Evolutionary conservation across 2,797 vertebrate genomes (phyloP).

Genomic region (Falco berigora): DNA sequence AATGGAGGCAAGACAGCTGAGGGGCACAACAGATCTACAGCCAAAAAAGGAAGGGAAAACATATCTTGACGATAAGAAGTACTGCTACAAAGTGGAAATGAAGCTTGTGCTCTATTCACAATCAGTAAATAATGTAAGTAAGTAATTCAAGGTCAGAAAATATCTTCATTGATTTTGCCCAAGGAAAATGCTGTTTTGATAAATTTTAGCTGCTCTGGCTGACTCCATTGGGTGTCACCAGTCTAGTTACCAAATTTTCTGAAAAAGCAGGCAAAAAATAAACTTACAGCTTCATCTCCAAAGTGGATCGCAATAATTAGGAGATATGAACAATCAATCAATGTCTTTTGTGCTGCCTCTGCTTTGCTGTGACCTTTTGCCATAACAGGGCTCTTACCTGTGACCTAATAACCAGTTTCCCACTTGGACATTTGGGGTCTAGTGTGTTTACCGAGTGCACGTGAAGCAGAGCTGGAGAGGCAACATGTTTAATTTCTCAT

Average conservation of each 20-base stretch:
- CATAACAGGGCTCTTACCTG: background rate
- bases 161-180: background rate
- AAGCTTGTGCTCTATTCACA: background rate
- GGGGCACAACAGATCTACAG: background rate
- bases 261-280: background rate
- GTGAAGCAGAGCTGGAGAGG: background rate
- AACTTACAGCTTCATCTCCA: background rate
- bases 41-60: background rate
- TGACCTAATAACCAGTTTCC: background rate
- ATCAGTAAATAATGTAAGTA: background rate
- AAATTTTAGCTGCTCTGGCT: background rate
- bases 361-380: background rate
- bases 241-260: background rate
- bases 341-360: background rate
- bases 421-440: background rate
- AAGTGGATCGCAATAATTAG: background rate
- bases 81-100: background rate
- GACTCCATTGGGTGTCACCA: background rate
- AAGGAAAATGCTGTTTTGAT: background rate
- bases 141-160: background rate
- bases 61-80: background rate
- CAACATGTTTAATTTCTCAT: background rate
- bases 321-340: accelerated
- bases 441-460: background rate
- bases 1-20: background rate